phyloP scores from a whole-genome alignment of 2,888 invertebrate species.

The Cephus nigrinus region DNA sequence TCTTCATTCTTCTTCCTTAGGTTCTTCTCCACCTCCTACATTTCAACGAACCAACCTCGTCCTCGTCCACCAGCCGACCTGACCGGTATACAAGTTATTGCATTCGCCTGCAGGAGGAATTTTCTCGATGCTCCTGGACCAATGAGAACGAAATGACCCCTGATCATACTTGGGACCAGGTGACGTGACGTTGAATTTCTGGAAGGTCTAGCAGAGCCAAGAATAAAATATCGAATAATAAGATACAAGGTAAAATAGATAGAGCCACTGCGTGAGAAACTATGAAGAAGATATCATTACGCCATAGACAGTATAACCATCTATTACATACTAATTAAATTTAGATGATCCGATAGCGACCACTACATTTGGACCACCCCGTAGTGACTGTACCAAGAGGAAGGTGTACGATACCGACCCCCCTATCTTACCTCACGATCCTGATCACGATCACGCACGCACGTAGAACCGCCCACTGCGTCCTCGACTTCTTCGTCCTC shows the following conservation, averaged over 20 bases:
- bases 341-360: slow-evolving; percentile 18
- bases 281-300: not conserved
- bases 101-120: slow-evolving; percentile 18
- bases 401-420: slow-evolving; percentile 51
- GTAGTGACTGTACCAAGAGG: slow-evolving; percentile 32
- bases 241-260: not conserved
- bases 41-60: slow-evolving; percentile 2
- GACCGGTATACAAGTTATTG: not conserved
- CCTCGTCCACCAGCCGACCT: not conserved
- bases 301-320: not conserved
- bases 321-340: slow-evolving; percentile 14
- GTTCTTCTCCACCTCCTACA: slow-evolving; percentile 22
- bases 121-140: slow-evolving; percentile 22
- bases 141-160: slow-evolving; percentile 45
- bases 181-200: slow-evolving; percentile 13
- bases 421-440: slow-evolving; percentile 56
- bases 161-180: slow-evolving; percentile 24
- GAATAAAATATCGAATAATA: not conserved
- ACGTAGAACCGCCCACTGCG: slow-evolving; percentile 58
- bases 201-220: not conserved
- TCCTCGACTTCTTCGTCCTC: slow-evolving; percentile 35
- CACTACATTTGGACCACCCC: slow-evolving; percentile 51
- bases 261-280: not conserved
- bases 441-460: slow-evolving; percentile 61
- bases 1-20: slow-evolving; percentile 21